Base-by-base conservation (phyloP, 2,888 invertebrate species). In the Periphyllus acericola region DNA sequence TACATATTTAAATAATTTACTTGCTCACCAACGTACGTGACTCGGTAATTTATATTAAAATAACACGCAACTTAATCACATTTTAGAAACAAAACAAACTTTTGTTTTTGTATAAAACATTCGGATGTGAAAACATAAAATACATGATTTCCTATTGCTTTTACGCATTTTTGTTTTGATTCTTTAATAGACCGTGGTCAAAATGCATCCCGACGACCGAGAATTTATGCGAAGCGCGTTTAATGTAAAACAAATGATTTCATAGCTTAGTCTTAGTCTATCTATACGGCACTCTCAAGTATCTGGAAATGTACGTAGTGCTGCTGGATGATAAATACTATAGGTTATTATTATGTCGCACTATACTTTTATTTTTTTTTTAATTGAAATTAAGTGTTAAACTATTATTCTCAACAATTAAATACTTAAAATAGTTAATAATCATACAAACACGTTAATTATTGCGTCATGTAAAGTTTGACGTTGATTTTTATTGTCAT, bases 1-100 rank as follows among this genome's bases (percentile, higher is more conserved):
- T 52, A 9, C 72, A 74, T 72, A 52, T 83, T 83, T 83, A 72
- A 74, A 83, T 74, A 34, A 83, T 83, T 83, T 83, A 55, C 25
- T 55, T 34, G 71, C 52, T 52, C 52, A 3, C 71, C 32, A 52
- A 72, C 71, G 71, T 52, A 34, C 52, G 72, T 52, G 83, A 52
- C 52, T 82, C 8, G 4, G 82, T 52, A 71, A 82, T 82, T 72
- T 52, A 8, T 72, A 71, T 82, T 71, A 52, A 5, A 71, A 46
- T 34, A 46, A 11, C 52, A 74, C 9, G 25, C 25, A 34, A 36
- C 32, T 72, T 82, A 72, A 72, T 72, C 46, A 36, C 34, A 60
- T 60, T 66, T 60, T n/a, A 19, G 60, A 66, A 66, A 80, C 36
- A 80, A 36, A 80, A 80, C 36, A 80, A 80, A 66, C 34, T 36